These are phyloP conservation scores for Dendrocincla fuliginosa DNA, from an alignment of 2,797 vertebrate species.

Conservation along the genomic window DNA sequence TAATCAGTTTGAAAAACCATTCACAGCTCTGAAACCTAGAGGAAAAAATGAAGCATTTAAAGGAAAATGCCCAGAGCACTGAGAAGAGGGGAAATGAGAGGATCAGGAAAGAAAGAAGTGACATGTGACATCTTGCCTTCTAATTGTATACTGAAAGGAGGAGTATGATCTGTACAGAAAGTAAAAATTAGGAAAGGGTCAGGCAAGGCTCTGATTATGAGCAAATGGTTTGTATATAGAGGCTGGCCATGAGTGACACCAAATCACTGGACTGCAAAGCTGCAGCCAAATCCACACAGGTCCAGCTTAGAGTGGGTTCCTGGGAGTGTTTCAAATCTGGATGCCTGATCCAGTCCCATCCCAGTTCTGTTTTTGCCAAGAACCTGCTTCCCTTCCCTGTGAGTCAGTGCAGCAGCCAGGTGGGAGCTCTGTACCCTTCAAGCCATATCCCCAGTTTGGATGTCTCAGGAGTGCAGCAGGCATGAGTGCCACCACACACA, in stretches of 20 bases:
- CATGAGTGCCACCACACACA: fast-evolving
- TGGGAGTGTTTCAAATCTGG: not conserved
- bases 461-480: not conserved
- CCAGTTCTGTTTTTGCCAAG: not conserved
- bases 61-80: not conserved
- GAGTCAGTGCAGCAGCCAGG: fast-evolving
- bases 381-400: not conserved
- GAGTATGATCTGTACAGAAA: not conserved
- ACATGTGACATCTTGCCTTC: not conserved
- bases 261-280: not conserved
- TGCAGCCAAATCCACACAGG: not conserved
- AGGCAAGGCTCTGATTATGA: not conserved
- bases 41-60: not conserved
- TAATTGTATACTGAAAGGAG: not conserved
- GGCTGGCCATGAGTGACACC: not conserved
- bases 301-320: too few species aligned
- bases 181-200: not conserved
- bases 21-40: not conserved
- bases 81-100: not conserved
- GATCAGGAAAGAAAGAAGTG: not conserved
- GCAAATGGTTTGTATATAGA: not conserved
- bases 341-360: not conserved
- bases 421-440: not conserved
- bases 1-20: constrained; percentile 6
- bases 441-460: fast-evolving